Percentiles rank a stretch among this genome's conserved stretches.
Evolutionary conservation across 2,797 vertebrate genomes (phyloP).

Genomic region (Sebastes itinus): DNA sequence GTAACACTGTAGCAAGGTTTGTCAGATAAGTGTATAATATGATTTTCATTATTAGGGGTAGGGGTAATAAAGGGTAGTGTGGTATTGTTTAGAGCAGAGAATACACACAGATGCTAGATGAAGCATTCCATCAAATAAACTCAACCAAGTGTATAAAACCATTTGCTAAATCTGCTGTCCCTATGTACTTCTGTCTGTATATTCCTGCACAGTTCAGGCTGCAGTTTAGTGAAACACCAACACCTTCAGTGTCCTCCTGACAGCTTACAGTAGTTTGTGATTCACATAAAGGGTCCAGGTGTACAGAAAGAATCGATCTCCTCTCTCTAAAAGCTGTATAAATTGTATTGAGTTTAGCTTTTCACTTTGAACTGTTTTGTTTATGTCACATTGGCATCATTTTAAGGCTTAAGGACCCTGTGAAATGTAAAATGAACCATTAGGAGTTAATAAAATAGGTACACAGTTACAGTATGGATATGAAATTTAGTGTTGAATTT

Average conservation of each 20-base stretch:
- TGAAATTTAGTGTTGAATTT: conserved; percentile 4
- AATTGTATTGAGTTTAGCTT: conserved; percentile 67
- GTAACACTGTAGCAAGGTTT: conserved; percentile 79
- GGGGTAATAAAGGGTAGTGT: conserved; percentile 62
- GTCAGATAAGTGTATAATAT: conserved; percentile 77
- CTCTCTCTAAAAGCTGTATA: conserved; percentile 67
- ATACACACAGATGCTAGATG: conserved; percentile 66
- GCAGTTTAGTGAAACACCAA: conserved; percentile 71
- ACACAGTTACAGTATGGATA: background rate
- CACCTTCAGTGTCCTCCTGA: conserved; percentile 51
- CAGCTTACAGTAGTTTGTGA: conserved; percentile 56
- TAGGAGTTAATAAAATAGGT: conserved; percentile 6
- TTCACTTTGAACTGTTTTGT: conserved; percentile 55
- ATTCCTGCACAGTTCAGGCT: conserved; percentile 89
- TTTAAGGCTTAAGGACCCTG: conserved; percentile 42
- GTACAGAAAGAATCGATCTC: conserved; percentile 57
- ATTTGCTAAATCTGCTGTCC: conserved; percentile 66
- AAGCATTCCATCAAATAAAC: conserved; percentile 62
- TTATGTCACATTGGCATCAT: conserved; percentile 27
- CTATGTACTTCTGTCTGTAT: conserved; percentile 89
- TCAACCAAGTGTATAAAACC: conserved; percentile 58
- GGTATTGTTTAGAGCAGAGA: conserved; percentile 74
- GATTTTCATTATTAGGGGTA: conserved; percentile 67
- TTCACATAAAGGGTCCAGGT: conserved; percentile 54
- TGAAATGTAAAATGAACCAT: conserved; percentile 53